phyloP scores from a whole-genome alignment of 2,797 vertebrate species.

The Menidia menidia region DNA sequence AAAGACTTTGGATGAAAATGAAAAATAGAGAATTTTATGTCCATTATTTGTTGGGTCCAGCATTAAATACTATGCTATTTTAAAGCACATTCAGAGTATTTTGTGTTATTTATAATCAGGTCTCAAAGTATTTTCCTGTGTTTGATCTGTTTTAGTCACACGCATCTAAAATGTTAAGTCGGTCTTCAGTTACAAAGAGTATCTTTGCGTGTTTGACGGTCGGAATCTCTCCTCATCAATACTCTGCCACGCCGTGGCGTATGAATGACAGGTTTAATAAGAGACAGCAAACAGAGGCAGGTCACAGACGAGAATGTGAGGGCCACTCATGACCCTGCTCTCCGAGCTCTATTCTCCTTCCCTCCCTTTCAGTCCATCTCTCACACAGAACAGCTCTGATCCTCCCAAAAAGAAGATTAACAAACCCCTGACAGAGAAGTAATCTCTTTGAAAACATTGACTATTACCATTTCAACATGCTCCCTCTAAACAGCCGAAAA shows the following conservation, averaged over 20 bases:
- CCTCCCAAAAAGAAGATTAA: conserved; percentile 80
- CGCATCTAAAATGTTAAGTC: conserved; percentile 36
- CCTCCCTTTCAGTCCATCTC: conserved; percentile 57
- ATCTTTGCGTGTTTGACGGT: conserved; percentile 38
- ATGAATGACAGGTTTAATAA: conserved; percentile 74
- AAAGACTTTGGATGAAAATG: too few species aligned
- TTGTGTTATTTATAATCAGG: too few species aligned
- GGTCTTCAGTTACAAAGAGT: conserved; percentile 46
- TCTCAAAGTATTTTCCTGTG: too few species aligned
- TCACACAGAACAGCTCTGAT: conserved; percentile 65
- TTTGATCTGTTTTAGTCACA: conserved; percentile 10
- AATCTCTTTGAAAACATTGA: conserved; percentile 77
- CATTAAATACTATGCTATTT: too few species aligned
- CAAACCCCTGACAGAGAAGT: conserved; percentile 77
- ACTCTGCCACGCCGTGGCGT: conserved; percentile 47
- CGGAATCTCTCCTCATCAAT: conserved; percentile 54
- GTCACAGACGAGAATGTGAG: conserved; percentile 68
- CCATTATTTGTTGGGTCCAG: too few species aligned
- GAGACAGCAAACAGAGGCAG: conserved; percentile 69
- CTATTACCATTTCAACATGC: conserved; percentile 79
- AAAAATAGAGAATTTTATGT: too few species aligned
- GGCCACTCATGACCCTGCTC: conserved; percentile 51
- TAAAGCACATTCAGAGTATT: too few species aligned
- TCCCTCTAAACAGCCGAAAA: conserved; percentile 72
- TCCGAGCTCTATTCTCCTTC: conserved; percentile 38